phyloP scores from a whole-genome alignment of 2,888 invertebrate species.

The Sphinx pinastri region DNA sequence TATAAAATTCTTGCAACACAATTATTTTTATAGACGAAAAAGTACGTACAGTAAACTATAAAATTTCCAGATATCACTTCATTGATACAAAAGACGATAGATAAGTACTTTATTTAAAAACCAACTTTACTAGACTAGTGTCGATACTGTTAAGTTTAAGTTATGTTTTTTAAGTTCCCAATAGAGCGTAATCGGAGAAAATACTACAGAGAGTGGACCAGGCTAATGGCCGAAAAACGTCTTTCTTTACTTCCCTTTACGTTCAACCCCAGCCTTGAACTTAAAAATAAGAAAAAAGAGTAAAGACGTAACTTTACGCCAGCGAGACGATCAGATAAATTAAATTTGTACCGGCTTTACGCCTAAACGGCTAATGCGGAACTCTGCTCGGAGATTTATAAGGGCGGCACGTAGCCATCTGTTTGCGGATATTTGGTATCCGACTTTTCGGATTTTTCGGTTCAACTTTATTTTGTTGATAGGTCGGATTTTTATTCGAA shows the following conservation, averaged over 20 bases:
- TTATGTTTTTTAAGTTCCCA: no score
- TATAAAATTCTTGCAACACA: no score
- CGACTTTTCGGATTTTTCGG: conserved; percentile 9
- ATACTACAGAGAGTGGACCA: no score
- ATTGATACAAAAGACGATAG: no score
- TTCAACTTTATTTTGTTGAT: not conserved
- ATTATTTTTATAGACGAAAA: no score
- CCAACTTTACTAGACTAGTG: no score
- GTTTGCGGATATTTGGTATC: conserved; percentile 11
- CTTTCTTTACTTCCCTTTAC: not conserved
- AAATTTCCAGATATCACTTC: no score
- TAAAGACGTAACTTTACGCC: conserved; percentile 28
- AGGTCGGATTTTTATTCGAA: not conserved
- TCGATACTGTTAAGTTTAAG: no score
- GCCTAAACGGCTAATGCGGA: conserved; percentile 26
- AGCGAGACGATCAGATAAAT: conserved; percentile 36
- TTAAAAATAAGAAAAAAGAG: not conserved
- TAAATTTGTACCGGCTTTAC: conserved; percentile 35
- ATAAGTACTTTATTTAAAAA: no score
- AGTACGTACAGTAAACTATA: no score
- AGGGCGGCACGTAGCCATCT: conserved; percentile 3
- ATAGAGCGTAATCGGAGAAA: no score
- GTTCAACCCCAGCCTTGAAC: not conserved
- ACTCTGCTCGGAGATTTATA: conserved; percentile 22
- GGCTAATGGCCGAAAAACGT: no score